phyloP scores from a whole-genome alignment of 2,888 invertebrate genomes.

The Cheilosia vulpina region DNA sequence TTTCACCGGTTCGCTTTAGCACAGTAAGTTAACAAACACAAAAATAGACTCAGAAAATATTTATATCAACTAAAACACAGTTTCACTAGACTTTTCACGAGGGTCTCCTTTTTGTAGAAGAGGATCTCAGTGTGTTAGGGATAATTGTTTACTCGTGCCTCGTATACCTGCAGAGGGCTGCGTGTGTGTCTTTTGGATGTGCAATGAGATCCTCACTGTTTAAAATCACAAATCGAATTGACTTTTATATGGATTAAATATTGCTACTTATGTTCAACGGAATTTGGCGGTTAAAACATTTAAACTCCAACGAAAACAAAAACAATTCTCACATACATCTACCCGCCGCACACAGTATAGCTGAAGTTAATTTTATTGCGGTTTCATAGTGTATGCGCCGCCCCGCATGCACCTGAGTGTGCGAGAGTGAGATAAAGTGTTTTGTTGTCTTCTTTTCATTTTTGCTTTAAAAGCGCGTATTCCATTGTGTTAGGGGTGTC shows the following conservation, averaged over 20 bases:
- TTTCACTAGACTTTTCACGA: too few relatives aligned
- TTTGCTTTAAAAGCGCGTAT: constrained; percentile 31
- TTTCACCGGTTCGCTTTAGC: constrained; percentile 56
- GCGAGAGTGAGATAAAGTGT: constrained; percentile 46
- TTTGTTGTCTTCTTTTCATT: neutral
- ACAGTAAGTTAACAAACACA: constrained; percentile 36
- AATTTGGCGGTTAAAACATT: constrained; percentile 75
- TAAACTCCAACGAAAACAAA: constrained; percentile 59
- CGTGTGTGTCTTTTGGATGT: constrained; percentile 35
- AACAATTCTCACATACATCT: constrained; percentile 55
- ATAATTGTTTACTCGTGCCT: neutral
- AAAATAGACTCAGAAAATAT: neutral
- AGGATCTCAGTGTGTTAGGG: constrained; percentile 28
- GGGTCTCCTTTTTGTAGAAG: too few relatives aligned
- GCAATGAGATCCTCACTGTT: constrained; percentile 76
- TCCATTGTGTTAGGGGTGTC: constrained; percentile 70
- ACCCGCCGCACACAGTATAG: constrained; percentile 28
- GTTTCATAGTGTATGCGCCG: constrained; percentile 41
- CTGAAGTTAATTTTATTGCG: constrained; percentile 14
- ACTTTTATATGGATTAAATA: constrained; percentile 75
- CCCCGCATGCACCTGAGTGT: constrained; percentile 21
- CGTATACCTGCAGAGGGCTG: too few relatives aligned
- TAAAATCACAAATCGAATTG: constrained; percentile 76
- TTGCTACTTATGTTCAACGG: constrained; percentile 74
- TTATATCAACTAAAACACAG: neutral